phyloP scores from a whole-genome alignment of 2,888 invertebrate genomes.

The Suillia variegata region DNA sequence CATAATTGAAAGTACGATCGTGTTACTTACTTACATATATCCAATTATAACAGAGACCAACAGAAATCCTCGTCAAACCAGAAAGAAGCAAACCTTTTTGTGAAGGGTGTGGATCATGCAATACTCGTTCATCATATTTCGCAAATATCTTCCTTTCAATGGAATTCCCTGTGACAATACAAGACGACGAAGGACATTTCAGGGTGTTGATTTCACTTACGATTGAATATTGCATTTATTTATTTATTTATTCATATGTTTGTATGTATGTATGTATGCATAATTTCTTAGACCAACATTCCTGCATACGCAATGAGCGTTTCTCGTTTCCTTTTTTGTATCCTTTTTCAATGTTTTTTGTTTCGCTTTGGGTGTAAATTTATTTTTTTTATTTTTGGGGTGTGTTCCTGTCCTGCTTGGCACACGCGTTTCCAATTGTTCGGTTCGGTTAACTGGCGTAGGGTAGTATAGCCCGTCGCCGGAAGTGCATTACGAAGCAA shows the following conservation, averaged over 20 bases:
- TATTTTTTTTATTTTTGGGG: constrained; percentile 8
- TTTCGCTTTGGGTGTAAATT: neutral
- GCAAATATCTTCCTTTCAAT: neutral
- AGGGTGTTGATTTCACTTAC: constrained; percentile 21
- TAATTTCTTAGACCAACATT: constrained; percentile 12
- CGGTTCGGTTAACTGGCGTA: neutral
- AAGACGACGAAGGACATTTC: neutral
- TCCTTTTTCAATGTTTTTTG: neutral
- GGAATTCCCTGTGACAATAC: neutral
- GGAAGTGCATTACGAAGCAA: constrained; percentile 3
- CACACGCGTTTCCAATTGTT: constrained; percentile 8
- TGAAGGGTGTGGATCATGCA: neutral
- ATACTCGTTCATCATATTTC: neutral
- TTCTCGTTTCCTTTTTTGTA: constrained; percentile 8
- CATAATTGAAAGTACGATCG: constrained; percentile 10
- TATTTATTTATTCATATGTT: neutral
- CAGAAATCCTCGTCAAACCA: neutral
- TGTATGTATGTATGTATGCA: too few relatives aligned
- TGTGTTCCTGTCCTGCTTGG: constrained; percentile 19
- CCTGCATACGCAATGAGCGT: constrained; percentile 7
- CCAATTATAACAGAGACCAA: neutral
- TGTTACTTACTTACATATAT: constrained; percentile 10
- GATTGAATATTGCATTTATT: neutral
- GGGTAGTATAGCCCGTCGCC: neutral
- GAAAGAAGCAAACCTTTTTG: neutral